phyloP scores from a whole-genome alignment of 2,113 vertebrate species.

The Psittacara wagleri region DNA sequence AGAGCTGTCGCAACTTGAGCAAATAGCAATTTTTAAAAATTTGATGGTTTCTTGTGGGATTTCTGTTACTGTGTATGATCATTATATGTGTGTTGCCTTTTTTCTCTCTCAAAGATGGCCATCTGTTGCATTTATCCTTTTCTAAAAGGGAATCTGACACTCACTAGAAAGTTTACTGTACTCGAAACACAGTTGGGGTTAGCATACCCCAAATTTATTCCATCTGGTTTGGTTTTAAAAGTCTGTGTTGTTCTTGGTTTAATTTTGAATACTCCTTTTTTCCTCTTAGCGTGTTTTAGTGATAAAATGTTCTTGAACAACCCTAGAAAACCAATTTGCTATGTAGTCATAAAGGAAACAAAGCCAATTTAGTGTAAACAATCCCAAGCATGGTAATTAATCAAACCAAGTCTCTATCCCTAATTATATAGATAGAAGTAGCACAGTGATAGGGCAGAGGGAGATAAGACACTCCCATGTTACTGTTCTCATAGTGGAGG shows the following conservation, averaged over 20 bases:
- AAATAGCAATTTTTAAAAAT: not conserved
- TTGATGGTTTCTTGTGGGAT: not conserved
- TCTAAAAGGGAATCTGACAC: constrained; percentile 3
- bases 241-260: constrained; percentile 13
- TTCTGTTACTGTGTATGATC: not conserved
- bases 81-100: not conserved
- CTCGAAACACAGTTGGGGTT: constrained; percentile 19
- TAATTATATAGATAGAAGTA: not conserved
- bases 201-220: constrained; percentile 32
- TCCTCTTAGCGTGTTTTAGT: not conserved
- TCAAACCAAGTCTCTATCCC: not conserved
- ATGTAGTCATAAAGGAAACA: constrained; percentile 6
- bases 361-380: not conserved
- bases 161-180: constrained; percentile 21
- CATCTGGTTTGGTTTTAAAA: constrained; percentile 38
- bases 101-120: not conserved
- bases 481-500: not conserved
- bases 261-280: not conserved
- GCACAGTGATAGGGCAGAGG: not conserved
- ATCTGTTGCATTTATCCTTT: constrained; percentile 50
- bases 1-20: not conserved
- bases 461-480: not conserved
- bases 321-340: not conserved
- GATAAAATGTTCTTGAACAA: constrained; percentile 34
- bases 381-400: not conserved